Base-by-base conservation (phyloP, 2,797 vertebrate genomes). In the Lepilemur ruficaudatus region DNA sequence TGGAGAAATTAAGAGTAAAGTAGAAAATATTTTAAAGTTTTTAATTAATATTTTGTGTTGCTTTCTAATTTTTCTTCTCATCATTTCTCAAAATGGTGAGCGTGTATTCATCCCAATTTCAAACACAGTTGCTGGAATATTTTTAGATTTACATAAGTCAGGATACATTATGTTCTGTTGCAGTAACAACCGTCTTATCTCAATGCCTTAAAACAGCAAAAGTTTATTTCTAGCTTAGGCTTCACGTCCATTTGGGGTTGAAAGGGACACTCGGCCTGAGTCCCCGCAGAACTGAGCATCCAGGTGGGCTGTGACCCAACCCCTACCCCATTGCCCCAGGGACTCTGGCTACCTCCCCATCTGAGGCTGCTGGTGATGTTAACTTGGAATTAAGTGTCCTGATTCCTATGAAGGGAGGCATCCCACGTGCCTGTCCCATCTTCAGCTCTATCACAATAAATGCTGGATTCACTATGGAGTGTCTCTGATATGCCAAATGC, bases 1-100 rank as follows among this genome's bases (percentile, higher is more conserved):
- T 91, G 50, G 95, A 73, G 65, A 90, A 50, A 65, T 43, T 81
- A 93, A 81, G 17, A 72, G 18, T 38, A 84, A 93, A 85, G 63
- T 28, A 12, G 9, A 67, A 87, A 80, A 38, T 17, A 93, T n/a
- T 91, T 81, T 59, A 30, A 75, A 52, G 59, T 67, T 96, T 91
- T 95, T 25, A 78, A 76, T 48, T 57, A 63, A 70, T 35, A 90
- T 88, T 78, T 95, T 75, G 59, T 46, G 25, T 79, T 92, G 38
- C 6, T 32, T 63, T 79, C 41, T 81, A 78, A 72, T 35, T 85
- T 85, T 72, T 87, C 59, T 89, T 85, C n/a, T 11, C 15, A 20
- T 63, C 30, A 6, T 86, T 85, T 93, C 48, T 91, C 18, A 93
- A 94, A 61, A 79, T 41, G 3, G n/a, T 57, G 32, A 65, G 25